These are phyloP conservation scores for Dufourea novaeangliae DNA, from an alignment of 1,140 invertebrate genomes.

Conservation along the genomic window DNA sequence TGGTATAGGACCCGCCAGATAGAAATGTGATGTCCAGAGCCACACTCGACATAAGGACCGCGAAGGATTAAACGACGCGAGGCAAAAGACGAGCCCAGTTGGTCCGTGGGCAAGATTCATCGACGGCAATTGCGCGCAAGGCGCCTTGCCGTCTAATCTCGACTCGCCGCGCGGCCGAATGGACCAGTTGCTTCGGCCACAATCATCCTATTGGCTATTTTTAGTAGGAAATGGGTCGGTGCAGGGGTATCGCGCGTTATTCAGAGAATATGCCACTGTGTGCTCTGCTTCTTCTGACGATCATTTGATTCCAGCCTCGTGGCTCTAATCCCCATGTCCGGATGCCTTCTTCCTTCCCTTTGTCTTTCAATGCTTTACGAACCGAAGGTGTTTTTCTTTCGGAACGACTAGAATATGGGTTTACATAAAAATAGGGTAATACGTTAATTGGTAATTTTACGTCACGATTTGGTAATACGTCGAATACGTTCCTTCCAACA, in stretches of 20 bases:
- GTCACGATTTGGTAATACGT: too few relatives aligned
- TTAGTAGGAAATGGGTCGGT: slow-evolving; percentile 80
- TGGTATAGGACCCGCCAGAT: too few relatives aligned
- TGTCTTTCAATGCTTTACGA: not conserved
- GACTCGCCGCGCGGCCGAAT: slow-evolving; percentile 63
- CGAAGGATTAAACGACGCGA: slow-evolving; percentile 13
- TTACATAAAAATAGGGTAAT: too few relatives aligned
- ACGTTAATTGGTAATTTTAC: too few relatives aligned
- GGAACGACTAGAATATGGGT: too few relatives aligned
- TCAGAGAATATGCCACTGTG: slow-evolving; percentile 52
- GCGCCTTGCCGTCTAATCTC: slow-evolving; percentile 55
- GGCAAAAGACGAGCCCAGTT: slow-evolving; percentile 34
- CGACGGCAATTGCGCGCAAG: slow-evolving; percentile 46
- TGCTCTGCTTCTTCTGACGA: slow-evolving; percentile 51
- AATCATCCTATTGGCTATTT: slow-evolving; percentile 81
- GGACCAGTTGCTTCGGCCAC: slow-evolving; percentile 65
- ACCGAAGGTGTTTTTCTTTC: too few relatives aligned
- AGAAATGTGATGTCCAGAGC: too few relatives aligned
- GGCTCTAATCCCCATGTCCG: not conserved
- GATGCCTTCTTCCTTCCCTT: too few relatives aligned
- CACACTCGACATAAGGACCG: too few relatives aligned
- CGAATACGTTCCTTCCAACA: too few relatives aligned
- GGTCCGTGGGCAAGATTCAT: slow-evolving; percentile 33
- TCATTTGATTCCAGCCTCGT: not conserved
- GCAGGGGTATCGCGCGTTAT: slow-evolving; percentile 68